phyloP scores from a whole-genome alignment of 1,140 invertebrate species.

The Trachymyrmex septentrionalis region DNA sequence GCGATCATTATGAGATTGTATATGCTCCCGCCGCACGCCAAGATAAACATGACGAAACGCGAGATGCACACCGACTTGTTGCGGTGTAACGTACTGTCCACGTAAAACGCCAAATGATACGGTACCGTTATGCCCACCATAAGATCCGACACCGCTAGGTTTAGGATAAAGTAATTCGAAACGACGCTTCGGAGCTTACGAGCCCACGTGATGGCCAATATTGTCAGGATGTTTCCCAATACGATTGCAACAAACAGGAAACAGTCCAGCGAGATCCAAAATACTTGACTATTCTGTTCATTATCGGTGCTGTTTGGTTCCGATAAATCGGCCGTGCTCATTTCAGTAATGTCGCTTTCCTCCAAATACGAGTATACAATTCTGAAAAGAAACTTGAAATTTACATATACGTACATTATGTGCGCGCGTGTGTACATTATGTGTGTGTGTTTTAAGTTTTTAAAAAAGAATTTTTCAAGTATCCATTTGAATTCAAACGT shows the following conservation, averaged over 20 bases:
- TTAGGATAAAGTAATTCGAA: conserved; percentile 92
- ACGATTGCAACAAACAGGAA: conserved; percentile 89
- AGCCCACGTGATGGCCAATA: conserved; percentile 90
- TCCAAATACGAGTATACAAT: not conserved
- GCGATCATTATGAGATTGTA: conserved; percentile 94
- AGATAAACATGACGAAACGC: conserved; percentile 90
- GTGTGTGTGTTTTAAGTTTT: too few species aligned
- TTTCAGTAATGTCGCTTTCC: not conserved
- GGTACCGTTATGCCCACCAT: conserved; percentile 91
- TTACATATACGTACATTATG: not conserved
- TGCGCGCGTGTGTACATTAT: too few species aligned
- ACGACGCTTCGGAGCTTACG: conserved; percentile 89
- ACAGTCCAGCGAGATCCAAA: conserved; percentile 42
- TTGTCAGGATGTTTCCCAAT: conserved; percentile 91
- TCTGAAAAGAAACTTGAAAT: conserved; percentile 2
- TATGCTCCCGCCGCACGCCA: conserved; percentile 92
- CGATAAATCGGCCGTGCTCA: not conserved
- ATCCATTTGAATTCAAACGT: not conserved
- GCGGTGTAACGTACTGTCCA: conserved; percentile 87
- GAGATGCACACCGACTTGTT: conserved; percentile 89
- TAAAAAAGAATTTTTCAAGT: not conserved
- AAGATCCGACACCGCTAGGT: conserved; percentile 91
- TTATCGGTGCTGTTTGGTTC: not conserved
- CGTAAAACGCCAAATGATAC: conserved; percentile 91
- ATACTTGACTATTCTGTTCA: not conserved